A percentile compares a stretch with the other conserved stretches of the same genome.
Conservation (phyloP, 2,888 invertebrate species). For the Polymixis flavicincta region DNA sequence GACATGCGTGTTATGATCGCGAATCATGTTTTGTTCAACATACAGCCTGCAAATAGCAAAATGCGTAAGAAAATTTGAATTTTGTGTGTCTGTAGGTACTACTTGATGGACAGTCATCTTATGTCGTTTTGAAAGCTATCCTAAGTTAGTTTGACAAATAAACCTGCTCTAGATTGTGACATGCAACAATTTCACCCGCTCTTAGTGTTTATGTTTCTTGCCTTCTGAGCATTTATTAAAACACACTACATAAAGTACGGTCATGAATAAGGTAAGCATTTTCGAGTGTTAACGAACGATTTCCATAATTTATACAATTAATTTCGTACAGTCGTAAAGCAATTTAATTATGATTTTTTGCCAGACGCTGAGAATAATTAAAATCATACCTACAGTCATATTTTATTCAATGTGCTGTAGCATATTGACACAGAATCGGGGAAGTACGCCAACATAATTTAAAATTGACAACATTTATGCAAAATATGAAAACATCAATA, state of each 20-base stretch:
- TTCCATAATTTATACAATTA: background rate
- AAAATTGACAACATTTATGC: slow-evolving; percentile 76
- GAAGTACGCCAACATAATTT: slow-evolving; percentile 63
- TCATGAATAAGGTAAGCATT: background rate
- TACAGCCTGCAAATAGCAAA: too few relatives aligned
- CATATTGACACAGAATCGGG: slow-evolving; percentile 25
- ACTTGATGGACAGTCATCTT: too few relatives aligned
- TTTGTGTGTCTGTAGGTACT: too few relatives aligned
- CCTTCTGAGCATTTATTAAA: background rate
- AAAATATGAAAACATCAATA: slow-evolving; percentile 68
- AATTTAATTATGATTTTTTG: background rate
- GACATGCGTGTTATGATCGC: too few relatives aligned
- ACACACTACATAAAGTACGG: background rate
- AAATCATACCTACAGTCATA: slow-evolving; percentile 7
- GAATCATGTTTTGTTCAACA: too few relatives aligned
- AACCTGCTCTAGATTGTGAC: background rate
- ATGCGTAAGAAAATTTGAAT: too few relatives aligned
- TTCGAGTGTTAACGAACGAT: background rate
- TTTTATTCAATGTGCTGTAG: background rate
- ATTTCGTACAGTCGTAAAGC: background rate
- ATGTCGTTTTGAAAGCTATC: too few relatives aligned
- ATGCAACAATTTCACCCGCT: background rate
- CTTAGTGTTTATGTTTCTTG: background rate
- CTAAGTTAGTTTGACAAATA: background rate
- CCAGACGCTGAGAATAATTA: slow-evolving; percentile 6